Base-by-base conservation (phyloP, 2,888 invertebrate genomes). In the Eilema depressum region DNA sequence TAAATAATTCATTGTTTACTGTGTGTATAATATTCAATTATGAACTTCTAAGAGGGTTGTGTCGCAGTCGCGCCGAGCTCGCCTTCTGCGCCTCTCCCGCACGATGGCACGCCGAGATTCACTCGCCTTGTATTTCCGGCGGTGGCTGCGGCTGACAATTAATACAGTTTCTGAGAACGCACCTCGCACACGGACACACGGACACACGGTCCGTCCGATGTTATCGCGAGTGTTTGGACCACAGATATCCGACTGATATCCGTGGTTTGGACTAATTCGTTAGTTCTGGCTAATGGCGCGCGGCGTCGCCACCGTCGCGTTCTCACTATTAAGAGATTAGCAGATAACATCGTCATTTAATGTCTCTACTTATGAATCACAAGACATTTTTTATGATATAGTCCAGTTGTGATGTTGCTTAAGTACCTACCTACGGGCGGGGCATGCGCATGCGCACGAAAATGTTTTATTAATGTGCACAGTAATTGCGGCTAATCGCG, bases 151-250 rank as follows among this genome's bases (percentile, higher is more conserved):
- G 66, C 74, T 68, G 76, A 74, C 80, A 81, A 81, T 78, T 78
- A 81, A 80, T 72, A 73, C 70, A 75, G 63, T 78, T 83, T 86
- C 83, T 79, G 68, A 81, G 86, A 86, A 85, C 67, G 57, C 63
- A 67, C 72, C 78, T 68, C 73, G 77, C 71, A 73, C 75, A 73
- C 70, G 71, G 74, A 73, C 71, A 73, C 75, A 73, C 70, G 71
- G 74, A 73, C 78, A 30, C 59, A 71, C 70, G 63, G 63, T 69
- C 77, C 68, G 64, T 28, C 57, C 25, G 76, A 75, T 80, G 72
- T 66, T 79, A 81, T 81, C 72, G 68, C 62, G 33, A 63, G 59
- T 72, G 79, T 76, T 80, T 83, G 71, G 66, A 73, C 77, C n/a
- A n/a, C n/a, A n/a, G n/a, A n/a, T n/a, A n/a, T n/a, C n/a, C n/a